Evolutionary conservation across 2,888 invertebrate species (phyloP).

Genomic region (Hirtodrosophila confusa): DNA sequence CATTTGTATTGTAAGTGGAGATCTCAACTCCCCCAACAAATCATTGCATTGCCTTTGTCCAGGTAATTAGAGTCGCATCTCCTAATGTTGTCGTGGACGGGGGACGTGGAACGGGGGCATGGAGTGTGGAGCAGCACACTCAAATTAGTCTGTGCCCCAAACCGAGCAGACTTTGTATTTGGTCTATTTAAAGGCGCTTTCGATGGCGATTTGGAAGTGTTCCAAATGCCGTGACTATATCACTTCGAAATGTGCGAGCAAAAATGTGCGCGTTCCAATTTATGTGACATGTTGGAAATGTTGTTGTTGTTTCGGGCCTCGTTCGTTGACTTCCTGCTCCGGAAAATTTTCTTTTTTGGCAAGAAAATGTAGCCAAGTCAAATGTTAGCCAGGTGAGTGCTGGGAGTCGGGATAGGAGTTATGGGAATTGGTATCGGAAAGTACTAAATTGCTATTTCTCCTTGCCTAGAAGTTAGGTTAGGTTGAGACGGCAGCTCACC

Average conservation of each 20-base stretch:
- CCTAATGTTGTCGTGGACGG: background rate
- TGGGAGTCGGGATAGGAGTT: too few species aligned
- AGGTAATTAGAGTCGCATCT: slow-evolving; percentile 61
- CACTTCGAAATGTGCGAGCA: slow-evolving; percentile 58
- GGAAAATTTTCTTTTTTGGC: slow-evolving; percentile 23
- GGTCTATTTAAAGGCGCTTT: slow-evolving; percentile 57
- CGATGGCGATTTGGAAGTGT: slow-evolving; percentile 62
- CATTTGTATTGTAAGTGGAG: slow-evolving; percentile 45
- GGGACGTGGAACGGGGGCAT: too few species aligned
- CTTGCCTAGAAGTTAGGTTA: too few species aligned
- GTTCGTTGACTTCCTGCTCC: slow-evolving; percentile 54
- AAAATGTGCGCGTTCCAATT: slow-evolving; percentile 65
- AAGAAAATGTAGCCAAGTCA: slow-evolving; percentile 16
- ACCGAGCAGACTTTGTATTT: slow-evolving; percentile 32
- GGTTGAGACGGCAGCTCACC: too few species aligned
- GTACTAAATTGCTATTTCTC: too few species aligned
- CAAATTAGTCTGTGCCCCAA: slow-evolving; percentile 32
- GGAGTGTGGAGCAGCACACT: slow-evolving; percentile 10
- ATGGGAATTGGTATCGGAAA: too few species aligned
- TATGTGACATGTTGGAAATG: slow-evolving; percentile 65
- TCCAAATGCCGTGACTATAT: slow-evolving; percentile 73
- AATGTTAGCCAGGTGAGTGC: slow-evolving; percentile 3
- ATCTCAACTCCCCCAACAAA: slow-evolving; percentile 16
- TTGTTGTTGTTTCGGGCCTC: slow-evolving; percentile 18
- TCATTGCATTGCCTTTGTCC: slow-evolving; percentile 17